Evolutionary conservation across 2,797 vertebrate genomes (phyloP), one percentile per base, ranked within the genome.

Genomic region (Halcyon leucocephala): DNA sequence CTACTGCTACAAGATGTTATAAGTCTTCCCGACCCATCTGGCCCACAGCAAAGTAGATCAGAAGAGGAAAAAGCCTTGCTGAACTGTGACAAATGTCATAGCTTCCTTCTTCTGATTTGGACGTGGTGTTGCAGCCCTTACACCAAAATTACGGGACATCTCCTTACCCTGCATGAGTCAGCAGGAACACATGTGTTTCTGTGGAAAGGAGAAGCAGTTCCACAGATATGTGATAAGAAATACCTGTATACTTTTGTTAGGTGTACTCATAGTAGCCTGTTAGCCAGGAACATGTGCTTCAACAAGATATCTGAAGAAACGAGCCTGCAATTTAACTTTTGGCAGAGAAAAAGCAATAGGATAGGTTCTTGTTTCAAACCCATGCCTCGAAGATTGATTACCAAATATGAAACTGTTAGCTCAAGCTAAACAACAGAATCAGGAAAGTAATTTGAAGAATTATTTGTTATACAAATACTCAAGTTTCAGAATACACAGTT

Each of bases 181-280:
- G 21, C 31, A 54, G 52, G 26, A 82, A 19, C 13, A 20, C 18
- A 7, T 2, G 7, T 8, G 0, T 77, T 82, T 85, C 61, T 8
- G 1, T 49, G 65, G 37, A 58, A 64, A 74, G 24, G 7, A 82
- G 49, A n/a, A 65, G 25, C 0, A 7, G 14, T 35, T 82, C 29
- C 29, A 4, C 16, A 65, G 17, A 39, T 24, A 24, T 2, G 19
- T 0, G 3, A 31, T 31, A 48, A 85, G 26, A 52, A 0, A 0
- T 55, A 49, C 17, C 28, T 26, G 22, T 46, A 24, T 1, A 3
- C 11, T 78, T 85, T 83, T 41, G 9, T 14, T 57, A 64, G 22
- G 37, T 2, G 2, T 58, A 48, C 6, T 28, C 5, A 0, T 15
- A 57, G 31, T n/a, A 61, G 55, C 16, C n/a, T 39, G 17, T 28